phyloP scores from a whole-genome alignment of 2,888 invertebrate species.

The Crioceris asparagi region DNA sequence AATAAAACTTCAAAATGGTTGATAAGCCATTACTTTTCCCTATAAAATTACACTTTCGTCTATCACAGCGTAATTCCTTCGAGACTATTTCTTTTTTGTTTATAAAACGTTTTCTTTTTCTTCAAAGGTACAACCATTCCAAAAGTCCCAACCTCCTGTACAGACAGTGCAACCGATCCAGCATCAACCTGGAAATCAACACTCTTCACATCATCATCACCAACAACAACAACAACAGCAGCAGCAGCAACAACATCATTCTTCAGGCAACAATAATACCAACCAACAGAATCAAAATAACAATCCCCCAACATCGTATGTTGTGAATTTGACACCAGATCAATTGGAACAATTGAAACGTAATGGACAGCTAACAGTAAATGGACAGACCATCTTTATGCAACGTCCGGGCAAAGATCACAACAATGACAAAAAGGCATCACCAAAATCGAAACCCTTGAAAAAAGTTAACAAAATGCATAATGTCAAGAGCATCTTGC shows the following conservation, averaged over 20 bases:
- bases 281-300: slow-evolving; percentile 21
- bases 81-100: too few relatives aligned
- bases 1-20: not conserved
- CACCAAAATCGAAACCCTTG: slow-evolving; percentile 35
- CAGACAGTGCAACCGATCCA: slow-evolving; percentile 35
- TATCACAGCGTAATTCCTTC: too few relatives aligned
- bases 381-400: slow-evolving; percentile 39
- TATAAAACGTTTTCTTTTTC: too few relatives aligned
- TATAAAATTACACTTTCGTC: too few relatives aligned
- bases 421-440: slow-evolving; percentile 28
- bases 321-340: slow-evolving; percentile 38
- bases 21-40: too few relatives aligned
- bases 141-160: slow-evolving; percentile 35
- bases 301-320: slow-evolving; percentile 34
- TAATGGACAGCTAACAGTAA: slow-evolving; percentile 37
- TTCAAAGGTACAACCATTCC: slow-evolving; percentile 30
- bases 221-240: slow-evolving; percentile 21
- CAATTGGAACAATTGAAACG: slow-evolving; percentile 37
- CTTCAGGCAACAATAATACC: slow-evolving; percentile 9
- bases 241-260: slow-evolving; percentile 18
- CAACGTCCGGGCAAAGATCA: slow-evolving; percentile 31
- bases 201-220: slow-evolving; percentile 19
- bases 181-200: slow-evolving; percentile 20
- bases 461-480: slow-evolving; percentile 26
- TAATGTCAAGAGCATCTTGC: slow-evolving; percentile 22